Evolutionary conservation across 2,113 vertebrate genomes (phyloP).

Genomic region (Percina caprodes): DNA sequence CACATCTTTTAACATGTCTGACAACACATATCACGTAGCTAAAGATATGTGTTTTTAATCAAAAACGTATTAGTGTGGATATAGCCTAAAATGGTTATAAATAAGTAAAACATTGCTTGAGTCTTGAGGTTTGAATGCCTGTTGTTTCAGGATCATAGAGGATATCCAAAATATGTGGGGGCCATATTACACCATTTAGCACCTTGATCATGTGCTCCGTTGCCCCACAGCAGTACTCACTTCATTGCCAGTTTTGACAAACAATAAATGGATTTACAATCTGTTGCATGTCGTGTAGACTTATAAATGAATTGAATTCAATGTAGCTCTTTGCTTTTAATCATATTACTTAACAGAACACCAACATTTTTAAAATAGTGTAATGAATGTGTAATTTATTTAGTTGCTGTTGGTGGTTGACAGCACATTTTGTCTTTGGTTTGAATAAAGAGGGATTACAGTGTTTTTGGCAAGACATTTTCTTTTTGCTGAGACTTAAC

Average conservation of each 20-base stretch:
- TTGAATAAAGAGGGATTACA: slow-evolving; percentile 39
- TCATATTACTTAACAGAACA: background rate
- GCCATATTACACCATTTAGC: background rate
- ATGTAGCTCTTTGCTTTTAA: background rate
- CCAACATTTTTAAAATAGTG: background rate
- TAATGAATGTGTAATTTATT: background rate
- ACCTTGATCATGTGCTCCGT: background rate
- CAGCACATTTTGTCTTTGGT: slow-evolving; percentile 1
- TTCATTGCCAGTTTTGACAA: background rate
- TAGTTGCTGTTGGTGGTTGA: background rate
- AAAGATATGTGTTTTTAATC: too few relatives aligned
- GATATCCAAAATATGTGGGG: background rate
- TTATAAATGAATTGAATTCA: background rate
- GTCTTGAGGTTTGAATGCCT: background rate
- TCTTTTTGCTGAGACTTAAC: slow-evolving; percentile 26
- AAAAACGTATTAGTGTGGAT: too few relatives aligned
- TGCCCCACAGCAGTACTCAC: background rate
- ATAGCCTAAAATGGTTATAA: background rate
- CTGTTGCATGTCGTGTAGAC: background rate
- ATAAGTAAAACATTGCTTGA: background rate
- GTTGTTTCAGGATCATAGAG: background rate
- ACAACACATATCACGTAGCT: too few relatives aligned
- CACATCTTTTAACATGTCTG: background rate
- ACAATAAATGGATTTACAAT: background rate
- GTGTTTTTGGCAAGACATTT: background rate